These are phyloP conservation scores for Pogonus chalceus DNA, from an alignment of 1,140 invertebrate genomes.

Conservation along the genomic window DNA sequence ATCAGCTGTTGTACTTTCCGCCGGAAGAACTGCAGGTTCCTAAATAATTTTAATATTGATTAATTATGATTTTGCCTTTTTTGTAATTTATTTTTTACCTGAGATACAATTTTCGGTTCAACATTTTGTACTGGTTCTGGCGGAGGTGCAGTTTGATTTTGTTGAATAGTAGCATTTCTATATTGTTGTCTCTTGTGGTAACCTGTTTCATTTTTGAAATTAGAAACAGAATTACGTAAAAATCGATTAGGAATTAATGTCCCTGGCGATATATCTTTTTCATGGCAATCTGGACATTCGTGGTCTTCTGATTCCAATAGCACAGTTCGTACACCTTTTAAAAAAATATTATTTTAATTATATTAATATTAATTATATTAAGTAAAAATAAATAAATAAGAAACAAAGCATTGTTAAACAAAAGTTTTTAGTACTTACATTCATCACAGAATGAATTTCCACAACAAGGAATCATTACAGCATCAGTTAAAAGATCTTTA, in stretches of 20 bases:
- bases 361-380: too few species aligned
- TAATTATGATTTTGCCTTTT: too few species aligned
- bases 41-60: too few species aligned
- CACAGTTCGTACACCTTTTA: slow-evolving; percentile 71
- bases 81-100: neutral
- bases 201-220: slow-evolving; percentile 84
- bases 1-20: slow-evolving; percentile 5
- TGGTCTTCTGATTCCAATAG: slow-evolving; percentile 88
- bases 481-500: slow-evolving; percentile 86
- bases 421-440: slow-evolving; percentile 74
- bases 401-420: too few species aligned
- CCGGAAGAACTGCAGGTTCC: slow-evolving; percentile 2
- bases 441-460: slow-evolving; percentile 97
- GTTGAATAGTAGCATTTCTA: slow-evolving; percentile 12
- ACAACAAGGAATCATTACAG: slow-evolving; percentile 94
- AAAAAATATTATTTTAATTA: slow-evolving; percentile 18
- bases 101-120: neutral
- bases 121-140: slow-evolving; percentile 13
- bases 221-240: slow-evolving; percentile 74
- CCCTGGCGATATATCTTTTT: slow-evolving; percentile 84
- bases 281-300: slow-evolving; percentile 87
- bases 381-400: too few species aligned
- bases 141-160: slow-evolving; percentile 15
- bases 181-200: slow-evolving; percentile 46
- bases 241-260: slow-evolving; percentile 88